phyloP scores from a whole-genome alignment of 2,797 vertebrate genomes.

The Sternarchorhynchus goeldii region DNA sequence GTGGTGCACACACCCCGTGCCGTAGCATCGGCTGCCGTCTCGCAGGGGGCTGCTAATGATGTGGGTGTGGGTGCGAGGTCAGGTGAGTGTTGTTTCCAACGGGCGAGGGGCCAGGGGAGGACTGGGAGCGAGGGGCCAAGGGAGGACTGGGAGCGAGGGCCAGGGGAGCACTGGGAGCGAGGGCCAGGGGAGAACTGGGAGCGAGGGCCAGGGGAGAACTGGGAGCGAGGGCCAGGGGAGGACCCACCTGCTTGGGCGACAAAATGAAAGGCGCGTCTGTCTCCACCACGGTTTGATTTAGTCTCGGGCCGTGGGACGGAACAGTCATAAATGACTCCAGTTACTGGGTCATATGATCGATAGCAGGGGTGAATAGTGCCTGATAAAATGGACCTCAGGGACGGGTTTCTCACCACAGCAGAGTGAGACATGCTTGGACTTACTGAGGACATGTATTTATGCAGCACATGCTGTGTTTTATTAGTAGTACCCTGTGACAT shows the following conservation, averaged over 20 bases:
- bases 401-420: constrained; percentile 7
- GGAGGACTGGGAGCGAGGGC: too few species aligned
- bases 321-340: constrained; percentile 40
- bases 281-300: constrained; percentile 43
- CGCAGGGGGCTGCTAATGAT: background rate
- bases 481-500: background rate
- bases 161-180: too few species aligned
- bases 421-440: background rate
- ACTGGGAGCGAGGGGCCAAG: too few species aligned
- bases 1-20: constrained; percentile 14
- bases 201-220: too few species aligned
- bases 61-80: constrained; percentile 10
- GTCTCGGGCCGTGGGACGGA: constrained; percentile 36
- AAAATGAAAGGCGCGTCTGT: constrained; percentile 36
- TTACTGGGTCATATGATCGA: constrained; percentile 52
- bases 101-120: too few species aligned
- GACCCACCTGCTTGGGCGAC: background rate
- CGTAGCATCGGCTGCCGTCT: background rate
- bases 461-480: constrained; percentile 1
- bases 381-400: constrained; percentile 34
- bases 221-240: too few species aligned
- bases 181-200: too few species aligned
- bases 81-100: too few species aligned
- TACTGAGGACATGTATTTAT: constrained; percentile 19
- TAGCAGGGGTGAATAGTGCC: constrained; percentile 36